Evolutionary conservation across 2,888 invertebrate genomes (phyloP), one percentile per base, ranked within the genome.

Genomic region (Epicampocera succincta): DNA sequence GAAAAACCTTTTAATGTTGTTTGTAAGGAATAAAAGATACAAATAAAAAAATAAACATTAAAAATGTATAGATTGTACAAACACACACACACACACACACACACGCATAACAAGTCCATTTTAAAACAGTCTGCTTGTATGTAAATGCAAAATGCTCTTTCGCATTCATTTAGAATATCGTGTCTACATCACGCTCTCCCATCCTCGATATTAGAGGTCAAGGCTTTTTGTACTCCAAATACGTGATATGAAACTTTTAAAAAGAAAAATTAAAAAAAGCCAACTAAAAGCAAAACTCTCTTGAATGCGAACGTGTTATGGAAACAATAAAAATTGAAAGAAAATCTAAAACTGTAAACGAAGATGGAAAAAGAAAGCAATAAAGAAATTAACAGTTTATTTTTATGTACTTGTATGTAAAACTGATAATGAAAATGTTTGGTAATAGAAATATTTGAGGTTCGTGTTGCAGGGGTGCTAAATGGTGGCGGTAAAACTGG

Each of bases 191-290:
- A 50, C 19, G 40, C 21, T 65, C 25, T 38, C 11, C 52, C 33
- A 33, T 15, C 60, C 58, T 52, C 58, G 33, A 60, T 71, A 74
- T 78, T 74, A 21, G 74, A 78, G 77, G 82, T 82, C 78, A 82
- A 78, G 77, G 77, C 74, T 48, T 74, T 54, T 44, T 69, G 46
- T 54, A 71, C 46, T 74, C 65, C 46, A 66, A 58, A 74, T 78
- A 82, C 77, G 81, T 82, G 77, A 50, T 69, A 74, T 71, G n/a
- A 68, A 77, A 63, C 19, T 19, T 56, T 19, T 17, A 5, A 60
- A 60, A 56, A 63, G n/a, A 58, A 63, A 73, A 11, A 79, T 13
- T 17, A 15, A 66, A 66, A 60, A 60, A 72, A n/a, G n/a, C n/a
- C n/a, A n/a, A n/a, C n/a, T 44, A 38, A 40, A 25, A 2, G 15